Percentiles rank a stretch among this genome's conserved stretches.
Conservation (phyloP, 2,888 invertebrate species). For the Stenolophus ochropezus region DNA sequence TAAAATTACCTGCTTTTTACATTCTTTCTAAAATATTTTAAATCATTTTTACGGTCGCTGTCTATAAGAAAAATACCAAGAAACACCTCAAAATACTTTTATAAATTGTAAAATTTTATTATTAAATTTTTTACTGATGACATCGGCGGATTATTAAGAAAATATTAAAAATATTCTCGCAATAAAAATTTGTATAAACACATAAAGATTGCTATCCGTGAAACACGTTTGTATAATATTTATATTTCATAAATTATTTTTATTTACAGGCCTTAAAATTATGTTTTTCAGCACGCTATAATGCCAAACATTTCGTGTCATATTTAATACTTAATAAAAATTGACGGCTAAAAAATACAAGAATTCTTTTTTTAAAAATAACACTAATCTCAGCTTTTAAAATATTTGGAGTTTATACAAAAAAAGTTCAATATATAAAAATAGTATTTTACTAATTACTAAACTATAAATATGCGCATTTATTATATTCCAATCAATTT, state of each 20-base stretch:
- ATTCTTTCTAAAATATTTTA: not conserved
- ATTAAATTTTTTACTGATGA: not conserved
- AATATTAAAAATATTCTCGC: not conserved
- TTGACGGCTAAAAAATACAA: not conserved
- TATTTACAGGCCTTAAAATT: not conserved
- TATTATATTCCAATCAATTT: no score
- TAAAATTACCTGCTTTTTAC: not conserved
- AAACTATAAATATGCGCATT: no score
- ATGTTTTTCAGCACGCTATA: not conserved
- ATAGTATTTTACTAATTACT: no score
- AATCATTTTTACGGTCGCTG: slow-evolving; percentile 12
- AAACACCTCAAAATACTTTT: slow-evolving; percentile 30
- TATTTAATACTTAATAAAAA: not conserved
- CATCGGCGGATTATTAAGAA: not conserved
- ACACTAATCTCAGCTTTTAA: no score
- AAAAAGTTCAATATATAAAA: no score
- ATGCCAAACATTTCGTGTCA: not conserved
- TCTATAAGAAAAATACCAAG: not conserved
- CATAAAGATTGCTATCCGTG: not conserved
- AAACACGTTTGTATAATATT: not conserved
- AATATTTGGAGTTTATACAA: no score
- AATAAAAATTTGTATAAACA: slow-evolving; percentile 2
- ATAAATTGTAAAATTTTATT: not conserved
- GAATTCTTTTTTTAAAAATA: no score
- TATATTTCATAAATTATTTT: not conserved